These are phyloP conservation scores for Aurelia sp. DNA, from an alignment of 30 jellyfish, hydroid and myxozoan species.

Conservation along the genomic window DNA sequence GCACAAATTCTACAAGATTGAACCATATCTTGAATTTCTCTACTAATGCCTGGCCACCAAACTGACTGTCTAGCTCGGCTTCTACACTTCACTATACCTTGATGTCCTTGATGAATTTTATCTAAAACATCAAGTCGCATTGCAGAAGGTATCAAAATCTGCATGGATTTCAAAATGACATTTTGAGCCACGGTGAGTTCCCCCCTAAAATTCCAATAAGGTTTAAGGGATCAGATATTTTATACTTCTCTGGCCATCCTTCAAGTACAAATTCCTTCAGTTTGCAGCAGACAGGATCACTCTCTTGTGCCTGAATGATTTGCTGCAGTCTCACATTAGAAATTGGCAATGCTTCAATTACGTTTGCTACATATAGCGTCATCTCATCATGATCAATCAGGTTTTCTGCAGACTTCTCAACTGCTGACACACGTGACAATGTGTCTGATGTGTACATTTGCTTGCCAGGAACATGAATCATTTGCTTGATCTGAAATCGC, in stretches of 20 bases:
- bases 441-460: slow-evolving; percentile 75
- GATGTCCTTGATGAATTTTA: no score
- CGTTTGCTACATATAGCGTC: slow-evolving; percentile 4
- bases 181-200: slow-evolving; percentile 30
- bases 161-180: slow-evolving; percentile 34
- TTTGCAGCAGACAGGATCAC: slow-evolving; percentile 41
- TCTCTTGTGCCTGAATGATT: slow-evolving; percentile 33
- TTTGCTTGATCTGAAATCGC: slow-evolving; percentile 48
- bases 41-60: slow-evolving; percentile 63
- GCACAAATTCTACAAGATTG: slow-evolving; percentile 39
- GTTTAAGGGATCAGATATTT: slow-evolving; percentile 41
- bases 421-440: slow-evolving; percentile 43
- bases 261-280: slow-evolving; percentile 22
- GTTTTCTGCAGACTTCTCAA: slow-evolving; percentile 22
- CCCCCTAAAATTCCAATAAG: not conserved
- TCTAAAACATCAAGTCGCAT: slow-evolving; percentile 28
- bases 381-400: slow-evolving; percentile 57
- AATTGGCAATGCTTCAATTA: slow-evolving; percentile 25
- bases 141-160: slow-evolving; percentile 63
- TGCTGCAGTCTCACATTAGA: slow-evolving; percentile 60
- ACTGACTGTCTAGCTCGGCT: slow-evolving; percentile 49
- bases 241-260: slow-evolving; percentile 52
- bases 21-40: slow-evolving; percentile 37
- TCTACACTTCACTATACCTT: no score
- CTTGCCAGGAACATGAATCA: slow-evolving; percentile 53